Evolutionary conservation across 2,113 vertebrate genomes (phyloP).

Genomic region (Steatornis caripensis): DNA sequence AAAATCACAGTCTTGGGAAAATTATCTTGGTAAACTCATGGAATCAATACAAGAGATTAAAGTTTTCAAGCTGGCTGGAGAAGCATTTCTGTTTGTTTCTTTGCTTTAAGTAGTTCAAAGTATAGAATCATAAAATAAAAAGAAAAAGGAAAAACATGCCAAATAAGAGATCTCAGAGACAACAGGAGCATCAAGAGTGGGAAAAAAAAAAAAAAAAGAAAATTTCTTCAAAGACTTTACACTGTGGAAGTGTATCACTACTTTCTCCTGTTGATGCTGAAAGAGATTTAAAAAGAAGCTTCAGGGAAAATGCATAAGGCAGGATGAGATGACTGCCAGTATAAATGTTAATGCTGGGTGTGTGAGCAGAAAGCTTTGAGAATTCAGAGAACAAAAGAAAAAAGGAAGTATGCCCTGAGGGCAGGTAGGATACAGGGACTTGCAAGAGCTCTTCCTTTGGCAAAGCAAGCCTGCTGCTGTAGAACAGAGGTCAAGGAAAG

Average conservation of each 20-base stretch:
- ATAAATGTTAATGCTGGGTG: constrained; percentile 28
- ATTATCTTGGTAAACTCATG: background rate
- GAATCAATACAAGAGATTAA: background rate
- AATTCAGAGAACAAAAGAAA: constrained; percentile 8
- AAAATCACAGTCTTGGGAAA: accelerated
- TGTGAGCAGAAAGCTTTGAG: constrained; percentile 4
- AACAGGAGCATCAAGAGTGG: background rate
- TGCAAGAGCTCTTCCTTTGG: background rate
- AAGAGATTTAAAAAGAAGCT: constrained; percentile 9
- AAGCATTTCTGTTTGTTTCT: background rate
- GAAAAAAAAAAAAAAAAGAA: background rate
- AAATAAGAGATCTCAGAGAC: background rate
- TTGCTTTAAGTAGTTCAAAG: background rate
- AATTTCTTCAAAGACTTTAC: background rate
- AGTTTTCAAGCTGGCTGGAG: background rate
- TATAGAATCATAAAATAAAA: background rate
- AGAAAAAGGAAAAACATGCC: background rate
- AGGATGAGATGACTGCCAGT: background rate
- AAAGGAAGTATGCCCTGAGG: background rate
- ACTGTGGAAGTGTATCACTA: background rate
- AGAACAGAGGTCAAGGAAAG: background rate
- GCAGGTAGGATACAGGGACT: background rate
- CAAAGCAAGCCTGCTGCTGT: background rate
- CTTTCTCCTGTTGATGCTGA: background rate
- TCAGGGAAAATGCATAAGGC: background rate